These are phyloP conservation scores for Tursiops truncatus DNA, from an alignment of 2,113 vertebrate genomes.

Conservation along the genomic window DNA sequence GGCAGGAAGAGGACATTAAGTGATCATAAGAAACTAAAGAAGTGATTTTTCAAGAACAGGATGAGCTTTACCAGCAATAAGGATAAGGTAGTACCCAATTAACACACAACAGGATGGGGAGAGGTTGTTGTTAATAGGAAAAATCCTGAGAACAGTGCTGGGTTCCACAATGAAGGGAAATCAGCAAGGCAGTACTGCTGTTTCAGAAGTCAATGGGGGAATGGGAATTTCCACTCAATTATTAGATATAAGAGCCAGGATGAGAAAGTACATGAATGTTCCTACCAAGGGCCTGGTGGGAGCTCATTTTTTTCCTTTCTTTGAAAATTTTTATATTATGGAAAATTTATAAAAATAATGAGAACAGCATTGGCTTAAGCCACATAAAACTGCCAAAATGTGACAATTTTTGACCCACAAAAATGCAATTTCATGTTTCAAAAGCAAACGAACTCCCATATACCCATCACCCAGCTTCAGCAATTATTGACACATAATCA, in stretches of 20 bases:
- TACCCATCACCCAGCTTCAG: background rate
- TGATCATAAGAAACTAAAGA: slow-evolving; percentile 50
- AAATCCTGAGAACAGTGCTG: slow-evolving; percentile 49
- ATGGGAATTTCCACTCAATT: slow-evolving; percentile 75
- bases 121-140: slow-evolving; percentile 66
- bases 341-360: slow-evolving; percentile 42
- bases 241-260: background rate
- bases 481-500: background rate
- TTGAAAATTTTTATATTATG: background rate
- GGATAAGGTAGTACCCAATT: slow-evolving; percentile 68
- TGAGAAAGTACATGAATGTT: slow-evolving; percentile 31
- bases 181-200: slow-evolving; percentile 11
- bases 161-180: slow-evolving; percentile 55
- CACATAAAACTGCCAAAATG: background rate
- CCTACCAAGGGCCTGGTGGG: background rate
- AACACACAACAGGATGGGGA: slow-evolving; percentile 65
- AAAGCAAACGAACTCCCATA: background rate
- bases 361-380: slow-evolving; percentile 31
- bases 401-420: background rate
- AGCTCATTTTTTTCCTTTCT: background rate
- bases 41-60: slow-evolving; percentile 64
- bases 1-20: slow-evolving; percentile 47
- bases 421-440: slow-evolving; percentile 35
- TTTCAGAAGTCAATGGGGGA: slow-evolving; percentile 23
- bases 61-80: slow-evolving; percentile 64